These are phyloP conservation scores for Gasteruption jaculator DNA, from an alignment of 2,888 invertebrate genomes.

Conservation along the genomic window DNA sequence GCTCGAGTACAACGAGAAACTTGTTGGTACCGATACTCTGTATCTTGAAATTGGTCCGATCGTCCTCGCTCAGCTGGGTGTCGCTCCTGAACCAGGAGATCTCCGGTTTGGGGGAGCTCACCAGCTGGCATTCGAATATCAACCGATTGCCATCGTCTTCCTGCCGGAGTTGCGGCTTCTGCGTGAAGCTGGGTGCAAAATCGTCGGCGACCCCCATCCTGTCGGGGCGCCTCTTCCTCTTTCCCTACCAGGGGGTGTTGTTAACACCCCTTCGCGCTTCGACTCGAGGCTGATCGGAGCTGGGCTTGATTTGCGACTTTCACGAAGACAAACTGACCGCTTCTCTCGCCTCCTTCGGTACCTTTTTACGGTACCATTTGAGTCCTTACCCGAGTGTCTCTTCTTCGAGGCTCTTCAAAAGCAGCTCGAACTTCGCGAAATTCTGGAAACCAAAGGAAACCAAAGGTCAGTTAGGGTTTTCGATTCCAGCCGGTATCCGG, in stretches of 20 bases:
- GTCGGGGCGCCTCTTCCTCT: constrained; percentile 31
- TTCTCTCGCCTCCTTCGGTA: no score
- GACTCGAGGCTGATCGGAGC: no score
- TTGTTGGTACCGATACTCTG: constrained; percentile 82
- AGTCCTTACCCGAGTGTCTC: no score
- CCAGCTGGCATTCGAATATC: constrained; percentile 89
- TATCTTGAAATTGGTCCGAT: constrained; percentile 82
- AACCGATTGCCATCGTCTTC: constrained; percentile 94
- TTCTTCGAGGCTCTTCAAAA: no score
- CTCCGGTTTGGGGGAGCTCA: constrained; percentile 83
- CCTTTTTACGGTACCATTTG: no score
- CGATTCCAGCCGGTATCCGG: no score
- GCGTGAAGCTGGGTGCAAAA: constrained; percentile 97
- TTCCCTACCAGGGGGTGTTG: constrained; percentile 17
- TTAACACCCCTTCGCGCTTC: constrained; percentile 8
- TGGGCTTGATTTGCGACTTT: no score
- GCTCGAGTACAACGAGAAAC: constrained; percentile 85
- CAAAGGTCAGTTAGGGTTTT: no score
- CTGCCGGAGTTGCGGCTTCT: constrained; percentile 94
- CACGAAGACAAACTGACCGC: no score
- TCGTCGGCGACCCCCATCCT: constrained; percentile 85
- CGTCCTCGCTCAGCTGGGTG: constrained; percentile 77
- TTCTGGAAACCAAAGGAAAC: no score
- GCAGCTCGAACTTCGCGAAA: no score
- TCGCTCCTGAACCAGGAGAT: constrained; percentile 91